Evolutionary conservation across 2,113 vertebrate genomes (phyloP).

Genomic region (Oceanites oceanicus): DNA sequence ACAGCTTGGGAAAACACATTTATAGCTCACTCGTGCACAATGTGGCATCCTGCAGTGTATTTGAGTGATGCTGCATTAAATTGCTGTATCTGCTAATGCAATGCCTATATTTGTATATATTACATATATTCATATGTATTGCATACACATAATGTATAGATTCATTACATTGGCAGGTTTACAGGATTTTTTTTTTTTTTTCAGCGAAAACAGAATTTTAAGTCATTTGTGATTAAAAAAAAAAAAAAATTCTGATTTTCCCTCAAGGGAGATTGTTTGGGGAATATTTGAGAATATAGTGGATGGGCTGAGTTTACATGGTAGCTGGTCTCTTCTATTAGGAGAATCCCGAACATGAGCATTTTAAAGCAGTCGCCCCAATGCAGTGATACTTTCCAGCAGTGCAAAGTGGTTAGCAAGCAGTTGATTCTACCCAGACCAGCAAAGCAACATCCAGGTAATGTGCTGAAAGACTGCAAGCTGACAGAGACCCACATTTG

Average conservation of each 20-base stretch:
- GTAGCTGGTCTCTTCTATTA: background rate
- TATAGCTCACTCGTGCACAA: background rate
- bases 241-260: background rate
- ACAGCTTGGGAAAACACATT: background rate
- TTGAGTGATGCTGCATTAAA: background rate
- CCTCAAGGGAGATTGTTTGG: background rate
- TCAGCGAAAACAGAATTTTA: background rate
- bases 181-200: accelerated
- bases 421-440: background rate
- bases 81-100: background rate
- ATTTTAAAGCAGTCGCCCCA: background rate
- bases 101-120: background rate
- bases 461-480: background rate
- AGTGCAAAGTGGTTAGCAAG: background rate
- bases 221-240: background rate
- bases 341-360: background rate
- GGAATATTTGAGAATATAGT: background rate
- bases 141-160: background rate
- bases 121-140: background rate
- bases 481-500: background rate
- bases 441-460: background rate
- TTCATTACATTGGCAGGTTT: background rate
- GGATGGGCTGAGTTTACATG: background rate
- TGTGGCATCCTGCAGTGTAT: background rate
- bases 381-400: background rate